Conservation (phyloP, 1,140 invertebrate species). For the Macrobrachium rosenbergii region DNA sequence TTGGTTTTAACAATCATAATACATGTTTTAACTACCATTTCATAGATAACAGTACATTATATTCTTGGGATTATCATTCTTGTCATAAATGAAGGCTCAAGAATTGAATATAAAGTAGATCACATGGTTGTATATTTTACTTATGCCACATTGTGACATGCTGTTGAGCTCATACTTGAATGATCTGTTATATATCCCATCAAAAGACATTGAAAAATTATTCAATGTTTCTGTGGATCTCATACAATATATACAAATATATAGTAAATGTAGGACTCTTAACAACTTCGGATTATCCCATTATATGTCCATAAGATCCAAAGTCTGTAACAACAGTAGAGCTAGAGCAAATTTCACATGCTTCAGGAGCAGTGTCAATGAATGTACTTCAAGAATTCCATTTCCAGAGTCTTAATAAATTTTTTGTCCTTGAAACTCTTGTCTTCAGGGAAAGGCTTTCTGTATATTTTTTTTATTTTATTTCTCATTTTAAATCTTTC, state of each 20-base stretch:
- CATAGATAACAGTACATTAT: not conserved
- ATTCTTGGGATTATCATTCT: not conserved
- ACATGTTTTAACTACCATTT: conserved; percentile 22
- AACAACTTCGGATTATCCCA: conserved; percentile 42
- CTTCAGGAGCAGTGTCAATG: not conserved
- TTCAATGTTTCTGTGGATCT: conserved; percentile 49
- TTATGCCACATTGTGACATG: conserved; percentile 13
- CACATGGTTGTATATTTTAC: conserved; percentile 44
- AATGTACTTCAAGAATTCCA: not conserved
- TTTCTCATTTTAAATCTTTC: too few species aligned
- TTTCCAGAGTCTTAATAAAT: too few species aligned
- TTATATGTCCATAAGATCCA: conserved; percentile 42
- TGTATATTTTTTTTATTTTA: too few species aligned
- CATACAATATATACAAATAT: conserved; percentile 44
- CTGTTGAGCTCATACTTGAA: conserved; percentile 30
- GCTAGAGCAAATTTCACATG: conserved; percentile 16
- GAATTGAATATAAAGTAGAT: conserved; percentile 21
- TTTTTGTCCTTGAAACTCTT: too few species aligned
- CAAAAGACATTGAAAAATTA: conserved; percentile 47
- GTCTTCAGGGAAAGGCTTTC: too few species aligned
- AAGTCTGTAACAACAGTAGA: conserved; percentile 32
- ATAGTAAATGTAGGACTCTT: conserved; percentile 41
- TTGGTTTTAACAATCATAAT: conserved; percentile 31
- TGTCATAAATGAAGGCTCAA: conserved; percentile 36
- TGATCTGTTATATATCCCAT: conserved; percentile 33